Evolutionary conservation across 2,113 vertebrate genomes (phyloP), one percentile per base, ranked within the genome.

Genomic region (Pimephales promelas): DNA sequence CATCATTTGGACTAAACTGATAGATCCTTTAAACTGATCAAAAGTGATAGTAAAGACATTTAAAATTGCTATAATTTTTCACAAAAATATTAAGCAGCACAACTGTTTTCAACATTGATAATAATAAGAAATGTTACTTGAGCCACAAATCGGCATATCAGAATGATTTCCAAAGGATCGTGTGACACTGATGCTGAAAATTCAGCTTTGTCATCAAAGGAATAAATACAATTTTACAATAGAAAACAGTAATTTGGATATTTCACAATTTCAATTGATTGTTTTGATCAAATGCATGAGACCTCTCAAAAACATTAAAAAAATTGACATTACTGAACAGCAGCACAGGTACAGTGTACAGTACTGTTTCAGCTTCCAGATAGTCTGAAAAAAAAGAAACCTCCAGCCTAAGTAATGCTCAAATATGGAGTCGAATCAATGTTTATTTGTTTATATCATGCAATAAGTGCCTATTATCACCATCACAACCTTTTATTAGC

Each of bases 401-500:
- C 26, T 62, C 13, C 61, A 18, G 3, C 9, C 10, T 5, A 68
- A 22, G 4, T 3, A 36, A 57, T 24, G 22, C 5, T 40, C 10
- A 59, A 36, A 57, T 11, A 75, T 20, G 28, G 18, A 54, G 5
- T 56, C 28, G n/a, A 56, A 54, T 34, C 64, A 34, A 54, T 75
- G 24, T 31, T 74, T 52, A 52, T 31, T 28, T 16, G 28, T 28
- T 31, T 11, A n/a, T 76, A 13, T 76, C 28, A n/a, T 31, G 28
- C 10, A 57, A 16, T 4, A 47, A 71, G 3, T 47, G 22, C 10
- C 22, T 70, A n/a, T 40, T 72, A 47, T 43, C 14, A 26, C 36
- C 22, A 45, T 20, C 11, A 34, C 66, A 70, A n/a, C 40, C 68
- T 61, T 61, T 45, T 62, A 78, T 61, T 78, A 78, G 56, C 10